Conservation (phyloP, 2,888 invertebrate species). For the Carcina quercana region DNA sequence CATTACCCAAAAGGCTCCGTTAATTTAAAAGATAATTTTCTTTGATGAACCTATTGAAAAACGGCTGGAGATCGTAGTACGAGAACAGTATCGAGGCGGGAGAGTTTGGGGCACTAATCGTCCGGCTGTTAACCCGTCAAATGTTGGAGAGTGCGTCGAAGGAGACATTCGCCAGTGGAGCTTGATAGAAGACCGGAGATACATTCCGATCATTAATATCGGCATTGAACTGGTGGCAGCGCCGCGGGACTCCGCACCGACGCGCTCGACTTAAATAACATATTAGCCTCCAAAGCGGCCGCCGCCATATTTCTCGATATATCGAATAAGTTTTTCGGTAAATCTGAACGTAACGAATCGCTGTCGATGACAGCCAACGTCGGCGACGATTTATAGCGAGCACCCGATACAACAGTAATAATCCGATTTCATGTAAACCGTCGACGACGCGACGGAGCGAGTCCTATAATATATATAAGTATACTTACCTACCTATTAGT, state of each 20-base stretch:
- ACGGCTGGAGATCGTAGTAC: no score
- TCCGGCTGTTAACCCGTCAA: conserved; percentile 19
- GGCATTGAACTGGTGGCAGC: conserved; percentile 58
- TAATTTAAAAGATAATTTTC: no score
- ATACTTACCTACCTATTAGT: no score
- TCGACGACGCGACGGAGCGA: conserved; percentile 11
- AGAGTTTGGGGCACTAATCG: conserved; percentile 3
- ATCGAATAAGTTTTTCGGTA: conserved; percentile 51
- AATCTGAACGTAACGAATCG: conserved; percentile 62
- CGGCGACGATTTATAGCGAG: conserved; percentile 56
- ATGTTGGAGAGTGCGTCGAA: conserved; percentile 23
- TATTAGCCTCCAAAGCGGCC: conserved; percentile 63
- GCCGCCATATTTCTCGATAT: conserved; percentile 57
- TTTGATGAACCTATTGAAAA: no score
- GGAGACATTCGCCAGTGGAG: conserved; percentile 48
- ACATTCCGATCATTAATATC: conserved; percentile 61
- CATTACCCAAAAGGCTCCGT: no score
- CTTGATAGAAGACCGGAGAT: conserved; percentile 38
- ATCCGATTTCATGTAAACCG: conserved; percentile 50
- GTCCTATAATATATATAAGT: no score
- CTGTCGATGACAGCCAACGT: conserved; percentile 52
- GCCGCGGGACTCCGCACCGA: conserved; percentile 48
- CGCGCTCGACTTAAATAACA: conserved; percentile 55
- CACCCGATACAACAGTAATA: conserved; percentile 54
- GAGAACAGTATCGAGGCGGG: no score